Evolutionary conservation across 2,113 vertebrate genomes (phyloP).

Genomic region (Chloropsis cyanopogon): DNA sequence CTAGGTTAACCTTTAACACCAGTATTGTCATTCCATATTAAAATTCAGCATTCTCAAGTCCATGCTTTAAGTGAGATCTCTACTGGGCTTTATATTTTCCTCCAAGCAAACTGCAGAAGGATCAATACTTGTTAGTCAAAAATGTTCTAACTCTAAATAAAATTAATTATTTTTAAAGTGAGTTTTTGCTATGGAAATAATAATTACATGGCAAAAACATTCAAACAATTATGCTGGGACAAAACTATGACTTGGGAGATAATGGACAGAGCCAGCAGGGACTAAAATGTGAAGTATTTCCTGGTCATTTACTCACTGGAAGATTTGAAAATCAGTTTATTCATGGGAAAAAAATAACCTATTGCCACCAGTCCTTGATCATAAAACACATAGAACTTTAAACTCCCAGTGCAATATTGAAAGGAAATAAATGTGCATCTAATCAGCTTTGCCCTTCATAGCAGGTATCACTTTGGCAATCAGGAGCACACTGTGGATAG

Average conservation of each 20-base stretch:
- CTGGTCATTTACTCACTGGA: conserved; percentile 46
- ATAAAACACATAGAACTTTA: conserved; percentile 28
- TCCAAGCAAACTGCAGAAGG: neutral
- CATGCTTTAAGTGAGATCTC: neutral
- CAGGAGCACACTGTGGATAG: conserved; percentile 19
- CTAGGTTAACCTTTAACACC: neutral
- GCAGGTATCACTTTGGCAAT: conserved; percentile 59
- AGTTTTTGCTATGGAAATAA: conserved; percentile 1
- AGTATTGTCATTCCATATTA: neutral
- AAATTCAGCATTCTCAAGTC: neutral
- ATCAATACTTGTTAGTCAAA: neutral
- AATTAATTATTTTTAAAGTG: neutral
- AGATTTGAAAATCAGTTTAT: conserved; percentile 55
- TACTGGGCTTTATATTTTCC: neutral
- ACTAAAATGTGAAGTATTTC: conserved; percentile 33
- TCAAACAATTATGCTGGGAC: neutral
- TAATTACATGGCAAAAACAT: neutral
- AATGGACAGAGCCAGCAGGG: conserved; percentile 36
- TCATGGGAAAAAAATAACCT: conserved; percentile 46
- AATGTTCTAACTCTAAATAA: neutral
- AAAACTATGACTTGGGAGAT: neutral
- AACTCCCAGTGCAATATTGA: neutral
- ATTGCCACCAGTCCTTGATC: conserved; percentile 4
- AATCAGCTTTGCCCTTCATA: conserved; percentile 29
- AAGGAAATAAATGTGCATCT: conserved; percentile 28